Percentiles rank a stretch among this genome's conserved stretches.
phyloP scores from a whole-genome alignment of 2,797 vertebrate genomes.

The Lateolabrax maculatus region DNA sequence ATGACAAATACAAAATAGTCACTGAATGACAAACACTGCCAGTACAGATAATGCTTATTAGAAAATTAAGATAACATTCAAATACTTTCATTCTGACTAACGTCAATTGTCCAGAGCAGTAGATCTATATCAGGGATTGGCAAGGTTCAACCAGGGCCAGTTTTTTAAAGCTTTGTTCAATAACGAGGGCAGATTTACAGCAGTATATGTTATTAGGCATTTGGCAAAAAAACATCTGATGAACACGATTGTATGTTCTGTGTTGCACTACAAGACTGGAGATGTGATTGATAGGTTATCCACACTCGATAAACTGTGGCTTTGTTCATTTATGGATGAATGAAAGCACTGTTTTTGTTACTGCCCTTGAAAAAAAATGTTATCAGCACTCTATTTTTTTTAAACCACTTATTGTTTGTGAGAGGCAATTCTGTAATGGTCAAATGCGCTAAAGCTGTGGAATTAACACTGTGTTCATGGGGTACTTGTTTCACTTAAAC shows the following conservation, averaged over 20 bases:
- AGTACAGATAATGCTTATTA: neutral
- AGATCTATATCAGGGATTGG: neutral
- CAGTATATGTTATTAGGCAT: neutral
- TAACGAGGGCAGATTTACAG: neutral
- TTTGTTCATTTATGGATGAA: neutral
- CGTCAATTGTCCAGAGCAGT: neutral
- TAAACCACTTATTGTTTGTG: conserved; percentile 6
- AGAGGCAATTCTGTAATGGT: neutral
- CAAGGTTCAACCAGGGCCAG: neutral
- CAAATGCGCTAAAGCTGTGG: neutral
- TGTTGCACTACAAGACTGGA: neutral
- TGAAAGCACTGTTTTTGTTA: neutral
- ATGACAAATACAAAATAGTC: neutral
- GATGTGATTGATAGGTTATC: neutral
- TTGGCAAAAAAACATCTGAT: neutral
- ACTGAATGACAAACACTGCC: neutral
- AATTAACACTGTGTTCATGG: neutral
- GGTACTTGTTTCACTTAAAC: neutral
- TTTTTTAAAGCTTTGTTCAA: neutral
- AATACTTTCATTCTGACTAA: conserved; percentile 12
- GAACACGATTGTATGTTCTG: neutral
- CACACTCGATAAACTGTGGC: neutral
- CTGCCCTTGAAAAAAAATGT: neutral
- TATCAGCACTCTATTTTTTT: neutral
- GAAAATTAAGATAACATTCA: neutral